Base-by-base conservation (phyloP, 2,888 invertebrate species). In the Schizotus pectinicornis region DNA sequence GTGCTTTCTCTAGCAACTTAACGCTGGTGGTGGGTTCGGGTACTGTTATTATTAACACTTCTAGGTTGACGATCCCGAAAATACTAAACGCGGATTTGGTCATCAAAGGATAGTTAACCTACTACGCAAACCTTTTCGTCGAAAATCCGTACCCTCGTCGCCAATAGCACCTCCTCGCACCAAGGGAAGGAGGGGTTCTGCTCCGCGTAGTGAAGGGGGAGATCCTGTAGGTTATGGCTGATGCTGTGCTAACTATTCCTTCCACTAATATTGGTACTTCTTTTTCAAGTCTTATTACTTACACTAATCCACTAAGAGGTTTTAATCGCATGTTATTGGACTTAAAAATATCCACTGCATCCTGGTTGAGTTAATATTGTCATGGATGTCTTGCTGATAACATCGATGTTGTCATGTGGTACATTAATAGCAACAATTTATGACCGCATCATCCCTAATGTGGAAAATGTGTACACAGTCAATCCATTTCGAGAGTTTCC, bases 91-190 rank as follows among this genome's bases (percentile, higher is more conserved):
- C 72, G 82, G 82, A 63, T 84, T 85, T 61, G 85, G 84, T 71
- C 82, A 82, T 67, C 84, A 84, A 39, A 81, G 77, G 67, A 82
- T 88, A 79, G 86, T 87, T 77, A 85, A 84, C 77, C 80, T 88
- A 73, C 83, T 89, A 68, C 82, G 85, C 64, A 83, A 87, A 70
- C 88, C 88, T 36, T 89, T 89, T 77, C 82, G 86, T 63, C 85
- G 88, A 79, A 88, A 88, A 79, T 87, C 88, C 34, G 86, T 83
- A 22, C 86, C 87, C 5, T 84, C 86, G 58, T 86, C 86, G 64
- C 87, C 87, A 1, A 83, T 86, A 38, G 80, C 86, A 50, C 85
- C 86, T 3, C 84, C 85, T 42, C 83, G 85, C 36, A 76, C 75
- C 42, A 77, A 74, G 58, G 71, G 73, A 39, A 72, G 79, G 53